These are phyloP conservation scores for Fistularia commersonii DNA, from an alignment of 2,797 vertebrate genomes.

Conservation along the genomic window DNA sequence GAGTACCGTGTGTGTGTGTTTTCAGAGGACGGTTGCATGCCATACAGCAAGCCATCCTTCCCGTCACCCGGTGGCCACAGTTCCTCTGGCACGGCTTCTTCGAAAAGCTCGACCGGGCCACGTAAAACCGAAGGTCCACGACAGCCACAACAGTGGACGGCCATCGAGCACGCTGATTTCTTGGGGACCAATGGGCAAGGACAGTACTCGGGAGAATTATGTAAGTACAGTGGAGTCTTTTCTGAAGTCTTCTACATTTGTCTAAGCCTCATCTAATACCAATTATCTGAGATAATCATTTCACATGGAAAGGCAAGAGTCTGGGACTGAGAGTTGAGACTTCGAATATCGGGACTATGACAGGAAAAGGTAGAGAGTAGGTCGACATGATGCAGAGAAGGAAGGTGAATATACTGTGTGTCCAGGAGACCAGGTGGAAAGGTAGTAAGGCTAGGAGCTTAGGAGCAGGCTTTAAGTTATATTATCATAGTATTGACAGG, in stretches of 20 bases:
- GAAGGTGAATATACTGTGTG: no score
- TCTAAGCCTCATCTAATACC: not conserved
- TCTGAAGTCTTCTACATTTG: no score
- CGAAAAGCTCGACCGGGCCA: conserved; percentile 95
- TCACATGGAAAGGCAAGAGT: no score
- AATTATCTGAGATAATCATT: not conserved
- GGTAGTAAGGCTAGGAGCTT: no score
- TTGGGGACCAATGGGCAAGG: conserved; percentile 90
- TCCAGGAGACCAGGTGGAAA: no score
- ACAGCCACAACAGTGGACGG: conserved; percentile 86
- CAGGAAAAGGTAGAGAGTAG: no score
- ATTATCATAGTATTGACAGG: no score
- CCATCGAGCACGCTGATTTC: conserved; percentile 89
- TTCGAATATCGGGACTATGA: no score
- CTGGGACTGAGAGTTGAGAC: no score
- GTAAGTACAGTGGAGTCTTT: not conserved
- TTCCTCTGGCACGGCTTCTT: conserved; percentile 95
- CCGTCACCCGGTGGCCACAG: conserved; percentile 95
- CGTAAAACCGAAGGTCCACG: conserved; percentile 88
- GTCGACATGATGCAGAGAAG: no score
- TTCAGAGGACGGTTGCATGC: conserved; percentile 90
- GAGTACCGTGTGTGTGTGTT: conserved; percentile 20
- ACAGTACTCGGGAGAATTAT: conserved; percentile 96
- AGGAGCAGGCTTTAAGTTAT: no score
- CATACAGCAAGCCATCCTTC: conserved; percentile 95